These are phyloP conservation scores for Tetranychus piercei DNA, from an alignment of 2,888 invertebrate species.

Conservation along the genomic window DNA sequence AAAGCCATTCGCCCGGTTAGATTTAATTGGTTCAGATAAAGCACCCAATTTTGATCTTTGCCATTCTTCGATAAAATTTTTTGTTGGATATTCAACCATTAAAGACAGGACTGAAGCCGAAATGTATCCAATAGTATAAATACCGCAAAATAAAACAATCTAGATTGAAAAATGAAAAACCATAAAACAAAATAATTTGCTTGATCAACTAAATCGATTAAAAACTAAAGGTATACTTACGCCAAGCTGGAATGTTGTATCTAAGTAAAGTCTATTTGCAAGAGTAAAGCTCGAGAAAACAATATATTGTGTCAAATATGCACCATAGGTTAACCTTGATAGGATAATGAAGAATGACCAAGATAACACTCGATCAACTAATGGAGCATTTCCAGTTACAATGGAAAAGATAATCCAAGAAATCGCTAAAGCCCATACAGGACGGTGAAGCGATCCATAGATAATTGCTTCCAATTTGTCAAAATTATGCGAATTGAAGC, in stretches of 20 bases:
- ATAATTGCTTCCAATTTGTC: not conserved
- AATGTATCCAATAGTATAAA: not conserved
- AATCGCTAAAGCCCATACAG: not conserved
- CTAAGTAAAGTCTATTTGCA: not conserved
- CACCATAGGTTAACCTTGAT: not conserved
- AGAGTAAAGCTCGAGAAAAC: not conserved
- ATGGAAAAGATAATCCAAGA: slow-evolving; percentile 1
- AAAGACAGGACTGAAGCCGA: not conserved
- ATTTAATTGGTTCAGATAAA: not conserved
- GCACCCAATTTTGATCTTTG: not conserved
- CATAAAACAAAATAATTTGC: no score
- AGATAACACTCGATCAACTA: slow-evolving; percentile 3
- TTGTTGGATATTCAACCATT: not conserved
- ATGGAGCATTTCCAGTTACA: not conserved
- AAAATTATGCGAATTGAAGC: not conserved
- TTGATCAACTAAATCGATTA: not conserved
- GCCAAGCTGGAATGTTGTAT: not conserved
- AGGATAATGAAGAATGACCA: not conserved
- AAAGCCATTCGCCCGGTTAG: not conserved
- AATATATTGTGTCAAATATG: not conserved
- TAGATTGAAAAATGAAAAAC: not conserved
- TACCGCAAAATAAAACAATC: not conserved
- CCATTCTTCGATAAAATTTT: not conserved
- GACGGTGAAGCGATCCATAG: not conserved
- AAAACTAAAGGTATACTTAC: not conserved